Conservation (phyloP, 2,797 vertebrate genomes). For the Poliocrania exsul region DNA sequence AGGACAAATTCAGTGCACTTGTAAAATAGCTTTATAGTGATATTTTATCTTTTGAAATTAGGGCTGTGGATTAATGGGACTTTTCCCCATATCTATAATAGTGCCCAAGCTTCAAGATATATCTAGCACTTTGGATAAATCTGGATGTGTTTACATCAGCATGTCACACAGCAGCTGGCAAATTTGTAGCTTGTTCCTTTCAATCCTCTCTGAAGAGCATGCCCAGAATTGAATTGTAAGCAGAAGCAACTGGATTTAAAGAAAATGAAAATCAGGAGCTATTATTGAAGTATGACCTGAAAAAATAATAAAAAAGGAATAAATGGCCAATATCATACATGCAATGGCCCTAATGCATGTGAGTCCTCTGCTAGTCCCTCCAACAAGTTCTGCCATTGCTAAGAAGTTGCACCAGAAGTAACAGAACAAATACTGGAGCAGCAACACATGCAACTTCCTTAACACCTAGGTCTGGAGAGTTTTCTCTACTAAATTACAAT, state of each 20-base stretch:
- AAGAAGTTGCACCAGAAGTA: not conserved
- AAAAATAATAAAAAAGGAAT: not conserved
- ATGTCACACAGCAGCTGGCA: not conserved
- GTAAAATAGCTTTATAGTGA: not conserved
- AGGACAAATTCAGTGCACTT: not conserved
- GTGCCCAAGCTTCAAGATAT: not conserved
- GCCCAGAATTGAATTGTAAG: not conserved
- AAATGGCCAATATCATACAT: not conserved
- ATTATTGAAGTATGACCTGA: not conserved
- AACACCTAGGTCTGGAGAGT: not conserved
- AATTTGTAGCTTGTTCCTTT: not conserved
- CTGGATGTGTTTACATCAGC: not conserved
- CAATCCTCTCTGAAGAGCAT: not conserved
- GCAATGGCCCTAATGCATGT: fast-evolving
- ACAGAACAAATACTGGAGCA: not conserved
- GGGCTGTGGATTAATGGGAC: not conserved
- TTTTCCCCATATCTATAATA: not conserved
- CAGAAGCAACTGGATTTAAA: not conserved
- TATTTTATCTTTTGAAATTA: not conserved
- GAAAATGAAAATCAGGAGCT: not conserved
- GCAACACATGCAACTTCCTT: fast-evolving
- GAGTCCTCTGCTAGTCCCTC: not conserved
- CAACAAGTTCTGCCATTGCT: not conserved
- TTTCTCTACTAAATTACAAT: not conserved
- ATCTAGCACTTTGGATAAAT: not conserved